A percentile compares a stretch with the other conserved stretches of the same genome.
phyloP scores from a whole-genome alignment of 2,888 invertebrate genomes.

The Pasiphila rectangulata region DNA sequence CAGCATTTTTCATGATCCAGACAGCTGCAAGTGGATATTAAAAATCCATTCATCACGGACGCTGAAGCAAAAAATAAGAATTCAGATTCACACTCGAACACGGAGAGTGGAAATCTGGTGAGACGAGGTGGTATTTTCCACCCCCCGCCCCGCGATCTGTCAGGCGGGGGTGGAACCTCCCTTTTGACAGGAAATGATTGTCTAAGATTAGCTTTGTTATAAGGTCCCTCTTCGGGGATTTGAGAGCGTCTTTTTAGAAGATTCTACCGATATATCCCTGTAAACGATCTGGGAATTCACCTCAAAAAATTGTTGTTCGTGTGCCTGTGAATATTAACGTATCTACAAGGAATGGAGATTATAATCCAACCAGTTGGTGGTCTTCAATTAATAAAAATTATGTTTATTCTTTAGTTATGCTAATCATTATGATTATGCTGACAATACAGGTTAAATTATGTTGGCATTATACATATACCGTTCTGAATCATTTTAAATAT shows the following conservation, averaged over 20 bases:
- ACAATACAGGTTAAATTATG: constrained; percentile 37
- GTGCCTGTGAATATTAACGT: constrained; percentile 8
- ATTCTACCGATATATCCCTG: constrained; percentile 41
- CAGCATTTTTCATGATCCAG: constrained; percentile 60
- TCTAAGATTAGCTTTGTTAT: constrained; percentile 80
- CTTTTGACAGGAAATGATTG: constrained; percentile 81
- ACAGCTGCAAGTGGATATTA: constrained; percentile 74
- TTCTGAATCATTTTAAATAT: constrained; percentile 38
- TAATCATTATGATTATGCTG: constrained; percentile 38
- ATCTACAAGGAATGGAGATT: constrained; percentile 4
- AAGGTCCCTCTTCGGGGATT: constrained; percentile 75
- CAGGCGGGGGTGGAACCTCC: constrained; percentile 57
- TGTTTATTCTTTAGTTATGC: constrained; percentile 29
- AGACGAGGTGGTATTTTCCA: constrained; percentile 69
- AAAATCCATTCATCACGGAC: constrained; percentile 74
- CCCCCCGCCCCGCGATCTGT: constrained; percentile 46
- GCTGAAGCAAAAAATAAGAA: constrained; percentile 67
- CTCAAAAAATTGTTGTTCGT: constrained; percentile 17
- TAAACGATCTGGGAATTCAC: constrained; percentile 37
- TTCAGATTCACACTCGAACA: constrained; percentile 74
- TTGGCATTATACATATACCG: constrained; percentile 32
- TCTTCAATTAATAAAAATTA: constrained; percentile 23
- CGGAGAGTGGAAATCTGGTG: constrained; percentile 72
- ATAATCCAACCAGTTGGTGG: constrained; percentile 14
- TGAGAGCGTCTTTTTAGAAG: constrained; percentile 51